phyloP scores from a whole-genome alignment of 1,140 invertebrate species.

The Drosophila lacteicornis region DNA sequence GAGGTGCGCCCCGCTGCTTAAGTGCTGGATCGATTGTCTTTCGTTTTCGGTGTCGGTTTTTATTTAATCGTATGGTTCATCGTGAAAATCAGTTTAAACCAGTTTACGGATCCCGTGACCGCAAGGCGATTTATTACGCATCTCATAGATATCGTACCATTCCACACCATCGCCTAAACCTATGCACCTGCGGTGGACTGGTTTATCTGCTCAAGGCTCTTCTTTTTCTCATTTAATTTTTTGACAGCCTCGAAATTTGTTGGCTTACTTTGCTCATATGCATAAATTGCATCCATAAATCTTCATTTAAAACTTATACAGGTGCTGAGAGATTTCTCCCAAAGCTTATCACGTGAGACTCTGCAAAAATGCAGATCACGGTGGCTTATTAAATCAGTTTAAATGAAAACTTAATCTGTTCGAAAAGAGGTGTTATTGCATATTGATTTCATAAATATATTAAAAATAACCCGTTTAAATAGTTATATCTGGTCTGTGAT shows the following conservation, averaged over 20 bases:
- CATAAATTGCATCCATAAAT: slow-evolving; percentile 24
- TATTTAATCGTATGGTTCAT: slow-evolving; percentile 28
- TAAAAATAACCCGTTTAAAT: neutral
- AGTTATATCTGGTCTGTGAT: neutral
- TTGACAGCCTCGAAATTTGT: neutral
- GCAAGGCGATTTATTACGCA: slow-evolving; percentile 27
- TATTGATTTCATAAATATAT: neutral
- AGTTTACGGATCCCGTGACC: slow-evolving; percentile 31
- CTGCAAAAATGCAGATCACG: neutral
- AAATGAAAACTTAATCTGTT: neutral
- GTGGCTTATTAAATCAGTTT: neutral
- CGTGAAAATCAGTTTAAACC: slow-evolving; percentile 30
- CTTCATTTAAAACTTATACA: neutral
- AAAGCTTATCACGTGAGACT: slow-evolving; percentile 14
- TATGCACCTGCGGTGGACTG: slow-evolving; percentile 25
- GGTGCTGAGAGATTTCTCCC: slow-evolving; percentile 2
- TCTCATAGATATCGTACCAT: slow-evolving; percentile 41
- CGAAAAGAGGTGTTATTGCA: neutral
- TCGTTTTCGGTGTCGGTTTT: slow-evolving; percentile 8
- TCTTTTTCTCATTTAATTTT: slow-evolving; percentile 1
- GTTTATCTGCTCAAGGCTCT: slow-evolving; percentile 37
- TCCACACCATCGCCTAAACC: slow-evolving; percentile 19
- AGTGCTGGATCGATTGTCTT: slow-evolving; percentile 8
- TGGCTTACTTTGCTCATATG: slow-evolving; percentile 21
- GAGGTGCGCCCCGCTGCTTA: slow-evolving; percentile 18